Evolutionary conservation across 2,888 invertebrate genomes (phyloP).

Genomic region (Calameuta idolon): DNA sequence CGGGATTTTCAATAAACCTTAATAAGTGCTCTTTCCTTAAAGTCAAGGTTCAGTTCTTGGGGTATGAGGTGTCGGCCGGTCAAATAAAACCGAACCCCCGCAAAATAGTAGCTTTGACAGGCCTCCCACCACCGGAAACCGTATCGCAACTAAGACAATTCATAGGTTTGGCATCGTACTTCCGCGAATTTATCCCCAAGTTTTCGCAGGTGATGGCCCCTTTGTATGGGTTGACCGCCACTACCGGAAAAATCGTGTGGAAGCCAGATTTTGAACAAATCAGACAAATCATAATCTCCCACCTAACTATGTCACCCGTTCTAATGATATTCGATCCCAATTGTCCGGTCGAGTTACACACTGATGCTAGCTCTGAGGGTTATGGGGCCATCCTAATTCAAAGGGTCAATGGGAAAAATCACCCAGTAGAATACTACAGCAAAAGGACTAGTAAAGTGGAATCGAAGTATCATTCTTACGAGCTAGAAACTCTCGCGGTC

Average conservation of each 20-base stretch:
- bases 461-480: constrained; percentile 24
- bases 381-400: constrained; percentile 18
- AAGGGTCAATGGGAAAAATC: not conserved
- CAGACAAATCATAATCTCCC: constrained; percentile 21
- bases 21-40: constrained; percentile 33
- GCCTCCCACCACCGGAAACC: constrained; percentile 19
- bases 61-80: constrained; percentile 18
- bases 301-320: constrained; percentile 20
- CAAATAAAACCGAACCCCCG: constrained; percentile 25
- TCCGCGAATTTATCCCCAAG: constrained; percentile 31
- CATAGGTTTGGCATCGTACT: constrained; percentile 36
- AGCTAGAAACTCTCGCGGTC: constrained; percentile 29
- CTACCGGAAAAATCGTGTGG: constrained; percentile 23
- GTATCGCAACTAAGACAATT: constrained; percentile 36
- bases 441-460: not conserved
- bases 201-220: constrained; percentile 27
- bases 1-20: constrained; percentile 32
- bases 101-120: constrained; percentile 22
- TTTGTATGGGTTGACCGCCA: constrained; percentile 18
- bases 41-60: constrained; percentile 26
- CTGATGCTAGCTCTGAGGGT: constrained; percentile 19
- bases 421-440: constrained; percentile 8
- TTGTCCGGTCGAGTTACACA: constrained; percentile 23
- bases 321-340: constrained; percentile 23
- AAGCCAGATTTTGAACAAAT: constrained; percentile 17